Base-by-base conservation (phyloP, 2,113 vertebrate species). In the Pagrus major region DNA sequence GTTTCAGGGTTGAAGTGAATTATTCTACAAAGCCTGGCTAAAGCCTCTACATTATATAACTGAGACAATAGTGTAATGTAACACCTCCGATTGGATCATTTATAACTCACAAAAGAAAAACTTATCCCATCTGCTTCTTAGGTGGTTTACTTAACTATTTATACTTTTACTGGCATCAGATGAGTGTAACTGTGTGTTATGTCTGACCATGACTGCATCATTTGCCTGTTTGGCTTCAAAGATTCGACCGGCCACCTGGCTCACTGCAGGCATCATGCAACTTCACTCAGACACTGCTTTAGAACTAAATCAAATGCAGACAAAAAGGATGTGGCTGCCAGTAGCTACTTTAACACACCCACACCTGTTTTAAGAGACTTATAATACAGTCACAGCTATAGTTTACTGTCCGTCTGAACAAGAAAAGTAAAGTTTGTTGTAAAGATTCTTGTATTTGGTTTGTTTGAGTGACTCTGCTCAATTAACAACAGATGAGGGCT, bases 131-230 rank as follows among this genome's bases (percentile, higher is more conserved):
- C 64, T 86, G 37, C 39, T 64, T 52, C 51, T 25, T 12, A 21
- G 47, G 21, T 68, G 51, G 10, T 49, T 52, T 14, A 33, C n/a
- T 68, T 29, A 7, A 39, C 74, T 66, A 55, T 60, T 83, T 47
- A n/a, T 60, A 66, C 18, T 78, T 75, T 44, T 42, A 18, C 66
- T 80, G 70, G 84, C 65, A 42, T 44, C 16, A 7, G 63, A 69
- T 74, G 2, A 49, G 37, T 64, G 35, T 44, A 9, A 25, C 51
- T 31, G 4, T 37, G 23, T 31, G n/a, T 52, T 35, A 1, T 15
- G 35, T 54, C 15, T 52, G 33, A 72, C 44, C 61, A 61, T 16
- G 7, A 4, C 23, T 16, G 29, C 27, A 47, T 29, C 27, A 49
- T 73, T 49, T 72, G 72, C 21, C 37, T 16, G 35, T 29, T 58